Base-by-base conservation (phyloP, 2,797 vertebrate genomes). In the Scleropages formosus region DNA sequence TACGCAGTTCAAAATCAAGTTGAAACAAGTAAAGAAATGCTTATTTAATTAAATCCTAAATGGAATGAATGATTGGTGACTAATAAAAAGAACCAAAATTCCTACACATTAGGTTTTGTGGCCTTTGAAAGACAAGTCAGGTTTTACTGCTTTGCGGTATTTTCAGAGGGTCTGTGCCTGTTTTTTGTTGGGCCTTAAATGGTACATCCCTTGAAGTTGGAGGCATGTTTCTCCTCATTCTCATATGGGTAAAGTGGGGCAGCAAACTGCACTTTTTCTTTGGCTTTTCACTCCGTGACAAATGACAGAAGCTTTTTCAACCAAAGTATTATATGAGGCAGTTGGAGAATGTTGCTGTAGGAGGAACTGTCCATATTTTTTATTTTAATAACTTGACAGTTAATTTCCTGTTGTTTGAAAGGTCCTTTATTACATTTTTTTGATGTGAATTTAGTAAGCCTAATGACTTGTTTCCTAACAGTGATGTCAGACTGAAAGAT, bases 71-170 rank as follows among this genome's bases (percentile, higher is more conserved):
- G 67, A 53, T n/a, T 77, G 78, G 11, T 18, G 75, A 73, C 60
- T 73, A 20, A 80, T 78, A 76, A 83, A 84, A 74, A 79, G 26
- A 60, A 27, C 22, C 11, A 8, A 31, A 27, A 58, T 73, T 81
- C 49, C 8, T 59, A 77, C 73, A 69, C 73, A 12, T 82, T 78
- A 83, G 58, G 61, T 75, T 83, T 82, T 78, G 64, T 77, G 65
- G 63, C 74, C 79, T 73, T 82, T 73, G 47, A 60, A 47, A 77
- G 73, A 65, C 26, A 78, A 78, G 6, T 63, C 8, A 39, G 26
- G 47, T 80, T 6, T 79, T 69, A 71, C 73, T 78, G 59, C 75
- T 72, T 78, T 4, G 26, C 20, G 64, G 39, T 65, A 4, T n/a
- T 73, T 62, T 51, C 16, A 61, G 69, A 67, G 24, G 47, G 24